Evolutionary conservation across 1,140 invertebrate species (phyloP).

Genomic region (Drosophila setifemur): DNA sequence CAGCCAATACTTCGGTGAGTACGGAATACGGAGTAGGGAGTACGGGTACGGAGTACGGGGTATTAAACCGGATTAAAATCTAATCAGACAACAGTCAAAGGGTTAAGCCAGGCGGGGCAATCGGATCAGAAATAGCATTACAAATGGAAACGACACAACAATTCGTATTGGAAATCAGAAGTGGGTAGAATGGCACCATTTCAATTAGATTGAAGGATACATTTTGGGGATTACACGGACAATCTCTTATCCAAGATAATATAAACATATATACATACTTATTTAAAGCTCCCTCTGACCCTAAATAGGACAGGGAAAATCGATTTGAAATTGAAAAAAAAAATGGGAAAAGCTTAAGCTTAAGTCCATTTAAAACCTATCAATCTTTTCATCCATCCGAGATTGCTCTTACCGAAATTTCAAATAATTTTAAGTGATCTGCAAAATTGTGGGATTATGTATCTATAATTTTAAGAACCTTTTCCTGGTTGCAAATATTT

Average conservation of each 20-base stretch:
- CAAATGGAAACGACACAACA: neutral
- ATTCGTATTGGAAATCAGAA: slow-evolving; percentile 4
- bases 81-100: slow-evolving; percentile 28
- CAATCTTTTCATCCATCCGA: too few species aligned
- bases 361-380: too few species aligned
- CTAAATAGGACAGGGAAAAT: neutral
- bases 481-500: too few species aligned
- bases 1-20: slow-evolving; percentile 70
- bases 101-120: slow-evolving; percentile 21
- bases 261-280: too few species aligned
- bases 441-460: too few species aligned
- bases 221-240: slow-evolving; percentile 9
- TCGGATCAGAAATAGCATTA: slow-evolving; percentile 23
- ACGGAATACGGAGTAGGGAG: too few species aligned
- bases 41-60: neutral
- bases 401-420: too few species aligned
- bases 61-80: slow-evolving; percentile 38
- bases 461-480: too few species aligned
- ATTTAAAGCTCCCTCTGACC: too few species aligned
- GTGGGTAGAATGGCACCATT: neutral
- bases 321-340: neutral
- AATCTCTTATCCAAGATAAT: too few species aligned
- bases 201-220: slow-evolving; percentile 24
- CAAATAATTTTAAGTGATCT: too few species aligned
- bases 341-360: neutral